Evolutionary conservation across 2,888 invertebrate genomes (phyloP).

Genomic region (Sipha maydis): DNA sequence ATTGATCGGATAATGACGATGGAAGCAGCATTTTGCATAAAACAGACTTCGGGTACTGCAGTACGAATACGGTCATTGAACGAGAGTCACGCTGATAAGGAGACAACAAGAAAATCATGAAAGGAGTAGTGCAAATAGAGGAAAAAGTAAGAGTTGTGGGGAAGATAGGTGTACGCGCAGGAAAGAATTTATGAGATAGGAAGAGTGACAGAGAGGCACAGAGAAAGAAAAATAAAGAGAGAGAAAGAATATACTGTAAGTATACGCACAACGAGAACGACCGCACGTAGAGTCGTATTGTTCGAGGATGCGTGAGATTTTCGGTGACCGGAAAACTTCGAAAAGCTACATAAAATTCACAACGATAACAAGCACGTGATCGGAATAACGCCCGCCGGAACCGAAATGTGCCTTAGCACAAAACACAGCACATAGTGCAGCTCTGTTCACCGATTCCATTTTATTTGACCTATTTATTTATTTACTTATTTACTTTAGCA

Average conservation of each 20-base stretch:
- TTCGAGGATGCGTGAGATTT: constrained; percentile 56
- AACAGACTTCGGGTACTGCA: too few relatives aligned
- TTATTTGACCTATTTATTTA: constrained; percentile 35
- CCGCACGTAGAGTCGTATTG: not conserved
- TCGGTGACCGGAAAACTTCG: constrained; percentile 59
- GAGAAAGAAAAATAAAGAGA: not conserved
- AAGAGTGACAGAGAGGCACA: not conserved
- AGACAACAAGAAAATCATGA: not conserved
- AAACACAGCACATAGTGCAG: too few relatives aligned
- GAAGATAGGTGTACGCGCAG: not conserved
- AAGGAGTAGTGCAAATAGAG: not conserved
- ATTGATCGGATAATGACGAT: too few relatives aligned
- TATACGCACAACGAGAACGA: not conserved
- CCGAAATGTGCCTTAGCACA: too few relatives aligned
- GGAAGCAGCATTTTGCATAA: too few relatives aligned
- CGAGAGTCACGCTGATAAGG: not conserved
- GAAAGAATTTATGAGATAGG: too few relatives aligned
- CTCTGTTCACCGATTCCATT: not conserved
- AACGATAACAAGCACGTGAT: constrained; percentile 53
- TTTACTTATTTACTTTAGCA: not conserved
- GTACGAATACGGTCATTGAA: too few relatives aligned
- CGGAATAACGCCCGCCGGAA: constrained; percentile 19
- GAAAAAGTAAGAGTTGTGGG: not conserved
- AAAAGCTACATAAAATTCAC: constrained; percentile 52
- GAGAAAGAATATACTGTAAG: not conserved